phyloP scores from a whole-genome alignment of 1,140 invertebrate species.

The Akabosia matsudoensis region DNA sequence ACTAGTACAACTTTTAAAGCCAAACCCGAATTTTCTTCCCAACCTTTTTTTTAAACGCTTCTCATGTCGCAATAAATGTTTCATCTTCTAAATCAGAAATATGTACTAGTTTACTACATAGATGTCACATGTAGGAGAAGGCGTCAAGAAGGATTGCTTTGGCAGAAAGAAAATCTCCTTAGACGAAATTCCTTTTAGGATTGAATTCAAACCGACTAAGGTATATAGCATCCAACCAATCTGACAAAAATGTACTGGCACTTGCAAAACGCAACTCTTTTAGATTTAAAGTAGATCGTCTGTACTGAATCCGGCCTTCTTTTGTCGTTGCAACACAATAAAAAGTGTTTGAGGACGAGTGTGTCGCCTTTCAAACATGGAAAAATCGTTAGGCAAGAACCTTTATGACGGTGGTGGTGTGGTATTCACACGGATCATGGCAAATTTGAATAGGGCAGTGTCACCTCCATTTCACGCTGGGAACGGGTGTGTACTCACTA shows the following conservation, averaged over 20 bases:
- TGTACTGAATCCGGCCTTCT: too few relatives aligned
- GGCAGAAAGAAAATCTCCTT: not conserved
- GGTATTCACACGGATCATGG: too few relatives aligned
- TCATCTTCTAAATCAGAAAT: not conserved
- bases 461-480: not conserved
- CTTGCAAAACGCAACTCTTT: too few relatives aligned
- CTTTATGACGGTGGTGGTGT: not conserved
- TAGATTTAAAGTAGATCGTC: too few relatives aligned
- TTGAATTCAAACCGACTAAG: not conserved
- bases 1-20: not conserved
- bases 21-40: too few relatives aligned
- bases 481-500: not conserved
- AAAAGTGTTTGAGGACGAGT: too few relatives aligned
- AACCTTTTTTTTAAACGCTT: not conserved
- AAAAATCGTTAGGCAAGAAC: too few relatives aligned
- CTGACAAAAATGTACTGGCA: not conserved
- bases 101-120: not conserved
- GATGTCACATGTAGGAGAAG: not conserved
- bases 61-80: not conserved
- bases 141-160: not conserved
- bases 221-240: too few relatives aligned
- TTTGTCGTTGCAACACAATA: too few relatives aligned
- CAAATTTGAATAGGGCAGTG: not conserved
- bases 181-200: not conserved
- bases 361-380: too few relatives aligned